Evolutionary conservation across 1,140 invertebrate genomes (phyloP).

Genomic region (Euglossa dilemma): DNA sequence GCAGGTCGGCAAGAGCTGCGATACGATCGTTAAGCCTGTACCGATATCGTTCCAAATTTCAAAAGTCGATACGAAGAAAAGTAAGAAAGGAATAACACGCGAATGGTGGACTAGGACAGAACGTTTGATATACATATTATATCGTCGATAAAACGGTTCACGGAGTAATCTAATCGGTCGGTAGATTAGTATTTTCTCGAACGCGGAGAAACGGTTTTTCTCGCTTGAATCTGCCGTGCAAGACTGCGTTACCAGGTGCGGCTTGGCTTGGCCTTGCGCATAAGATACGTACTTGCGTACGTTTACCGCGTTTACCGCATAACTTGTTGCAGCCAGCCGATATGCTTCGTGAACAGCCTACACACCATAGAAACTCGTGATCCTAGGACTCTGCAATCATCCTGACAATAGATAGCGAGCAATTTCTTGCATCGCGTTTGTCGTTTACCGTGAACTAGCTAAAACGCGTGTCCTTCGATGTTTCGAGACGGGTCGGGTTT

Average conservation of each 20-base stretch:
- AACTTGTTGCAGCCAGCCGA: slow-evolving; percentile 55
- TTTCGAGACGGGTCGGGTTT: neutral
- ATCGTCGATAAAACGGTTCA: neutral
- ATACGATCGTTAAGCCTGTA: neutral
- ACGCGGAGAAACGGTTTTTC: neutral
- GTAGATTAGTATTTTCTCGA: neutral
- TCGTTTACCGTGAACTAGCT: slow-evolving; percentile 10
- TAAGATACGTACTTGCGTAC: slow-evolving; percentile 38
- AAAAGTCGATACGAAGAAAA: neutral
- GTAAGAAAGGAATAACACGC: too few relatives aligned
- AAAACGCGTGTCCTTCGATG: slow-evolving; percentile 15
- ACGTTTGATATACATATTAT: neutral
- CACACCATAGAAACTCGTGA: slow-evolving; percentile 21
- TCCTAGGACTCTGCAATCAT: slow-evolving; percentile 34
- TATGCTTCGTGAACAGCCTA: slow-evolving; percentile 37
- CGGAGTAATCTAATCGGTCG: neutral
- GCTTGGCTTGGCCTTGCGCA: slow-evolving; percentile 62
- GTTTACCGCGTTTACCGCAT: slow-evolving; percentile 46
- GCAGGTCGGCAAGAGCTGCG: neutral
- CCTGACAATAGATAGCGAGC: slow-evolving; percentile 19
- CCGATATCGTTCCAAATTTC: neutral
- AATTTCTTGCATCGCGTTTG: neutral
- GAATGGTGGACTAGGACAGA: neutral
- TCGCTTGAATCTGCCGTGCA: neutral
- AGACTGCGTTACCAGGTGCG: slow-evolving; percentile 43